phyloP scores from a whole-genome alignment of 2,113 vertebrate species.

The Colius striatus region DNA sequence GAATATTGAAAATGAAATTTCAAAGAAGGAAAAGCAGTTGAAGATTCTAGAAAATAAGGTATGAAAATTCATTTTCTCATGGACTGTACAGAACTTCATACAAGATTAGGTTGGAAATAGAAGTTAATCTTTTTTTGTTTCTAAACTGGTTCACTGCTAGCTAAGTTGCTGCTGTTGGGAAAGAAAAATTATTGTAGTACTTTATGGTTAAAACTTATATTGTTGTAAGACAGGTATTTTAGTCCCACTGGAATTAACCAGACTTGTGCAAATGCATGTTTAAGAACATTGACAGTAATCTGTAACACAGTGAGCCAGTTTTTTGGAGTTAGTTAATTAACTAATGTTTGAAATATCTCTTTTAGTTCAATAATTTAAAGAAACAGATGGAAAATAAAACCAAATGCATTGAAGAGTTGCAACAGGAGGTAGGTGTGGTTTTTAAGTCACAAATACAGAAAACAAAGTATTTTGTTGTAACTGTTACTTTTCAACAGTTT shows the following conservation, averaged over 20 bases:
- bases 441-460: neutral
- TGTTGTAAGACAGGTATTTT: neutral
- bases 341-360: constrained; percentile 8
- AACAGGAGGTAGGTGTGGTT: constrained; percentile 83
- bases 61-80: neutral
- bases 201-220: neutral
- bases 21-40: constrained; percentile 82
- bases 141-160: neutral
- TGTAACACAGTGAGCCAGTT: neutral
- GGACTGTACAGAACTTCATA: neutral
- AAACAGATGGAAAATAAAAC: constrained; percentile 84
- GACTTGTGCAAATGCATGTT: neutral
- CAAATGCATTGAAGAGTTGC: constrained; percentile 79
- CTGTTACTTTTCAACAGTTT: neutral
- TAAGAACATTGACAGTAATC: neutral
- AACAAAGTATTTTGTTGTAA: neutral
- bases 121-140: neutral
- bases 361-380: constrained; percentile 82
- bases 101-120: neutral
- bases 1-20: constrained; percentile 76
- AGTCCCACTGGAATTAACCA: neutral
- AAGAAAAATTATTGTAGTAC: neutral
- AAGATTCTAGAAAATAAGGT: constrained; percentile 87
- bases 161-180: neutral
- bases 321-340: neutral